Evolutionary conservation across 2,888 invertebrate genomes (phyloP).

Genomic region (Lasius fuliginosus): DNA sequence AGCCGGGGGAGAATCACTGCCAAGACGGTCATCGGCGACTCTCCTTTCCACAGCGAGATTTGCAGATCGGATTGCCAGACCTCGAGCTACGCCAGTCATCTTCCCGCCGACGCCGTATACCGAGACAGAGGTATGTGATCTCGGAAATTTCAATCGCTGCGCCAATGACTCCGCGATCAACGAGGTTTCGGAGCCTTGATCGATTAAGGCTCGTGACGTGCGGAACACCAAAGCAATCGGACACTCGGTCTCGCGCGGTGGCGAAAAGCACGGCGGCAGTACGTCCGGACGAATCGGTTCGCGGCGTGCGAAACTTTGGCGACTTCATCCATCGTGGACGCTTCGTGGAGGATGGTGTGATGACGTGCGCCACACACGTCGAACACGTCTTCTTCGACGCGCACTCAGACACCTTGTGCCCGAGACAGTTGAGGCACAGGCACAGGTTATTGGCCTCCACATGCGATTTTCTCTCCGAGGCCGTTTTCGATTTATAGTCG

Average conservation of each 20-base stretch:
- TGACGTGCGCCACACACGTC: not conserved
- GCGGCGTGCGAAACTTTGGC: not conserved
- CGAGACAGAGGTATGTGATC: too few relatives aligned
- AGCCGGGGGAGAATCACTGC: too few relatives aligned
- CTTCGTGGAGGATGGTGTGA: not conserved
- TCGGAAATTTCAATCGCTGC: too few relatives aligned
- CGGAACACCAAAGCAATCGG: too few relatives aligned
- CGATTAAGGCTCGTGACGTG: not conserved
- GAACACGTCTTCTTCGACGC: rapidly evolving
- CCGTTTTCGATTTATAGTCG: not conserved
- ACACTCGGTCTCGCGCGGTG: not conserved
- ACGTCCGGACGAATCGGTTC: not conserved
- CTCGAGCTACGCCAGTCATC: too few relatives aligned
- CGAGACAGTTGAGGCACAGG: not conserved
- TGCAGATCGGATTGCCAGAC: too few relatives aligned
- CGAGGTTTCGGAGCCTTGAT: not conserved
- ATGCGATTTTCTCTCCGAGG: not conserved
- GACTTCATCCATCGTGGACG: not conserved
- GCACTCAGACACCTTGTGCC: not conserved
- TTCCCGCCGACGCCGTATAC: too few relatives aligned
- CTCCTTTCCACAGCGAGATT: too few relatives aligned
- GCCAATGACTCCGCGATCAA: not conserved
- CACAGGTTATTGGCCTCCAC: not conserved
- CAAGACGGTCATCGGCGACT: too few relatives aligned
- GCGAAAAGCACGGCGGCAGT: not conserved